Conservation (phyloP, 2,888 invertebrate species). For the Tribolium freemani region DNA sequence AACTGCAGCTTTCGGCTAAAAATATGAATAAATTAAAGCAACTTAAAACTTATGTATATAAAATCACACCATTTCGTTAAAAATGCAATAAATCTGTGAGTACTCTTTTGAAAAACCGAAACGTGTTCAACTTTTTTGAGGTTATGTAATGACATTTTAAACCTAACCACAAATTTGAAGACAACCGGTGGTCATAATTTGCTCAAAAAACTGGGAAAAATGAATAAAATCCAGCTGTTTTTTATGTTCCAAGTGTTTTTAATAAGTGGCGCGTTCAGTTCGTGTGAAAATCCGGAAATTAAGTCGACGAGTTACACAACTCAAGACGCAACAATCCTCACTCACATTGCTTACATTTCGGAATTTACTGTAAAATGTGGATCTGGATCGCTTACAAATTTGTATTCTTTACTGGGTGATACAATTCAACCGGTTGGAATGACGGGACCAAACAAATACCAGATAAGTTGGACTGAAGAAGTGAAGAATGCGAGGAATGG, state of each 20-base stretch:
- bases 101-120: too few relatives aligned
- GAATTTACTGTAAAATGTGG: conserved; percentile 88
- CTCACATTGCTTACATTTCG: conserved; percentile 88
- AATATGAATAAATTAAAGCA: neutral
- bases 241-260: neutral
- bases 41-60: neutral
- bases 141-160: neutral
- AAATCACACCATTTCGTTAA: conserved; percentile 2
- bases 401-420: conserved; percentile 90
- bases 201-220: neutral
- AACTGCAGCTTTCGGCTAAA: conserved; percentile 69
- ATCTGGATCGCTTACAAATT: conserved; percentile 67
- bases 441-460: conserved; percentile 82
- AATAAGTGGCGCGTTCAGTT: neutral
- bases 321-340: conserved; percentile 89
- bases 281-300: conserved; percentile 72
- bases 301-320: conserved; percentile 85
- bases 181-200: neutral
- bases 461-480: conserved; percentile 94
- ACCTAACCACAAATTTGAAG: neutral
- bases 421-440: conserved; percentile 84
- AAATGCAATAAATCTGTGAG: too few relatives aligned
- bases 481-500: conserved; percentile 85
- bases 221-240: neutral
- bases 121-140: neutral